Percentiles rank a stretch among this genome's conserved stretches.
These are phyloP conservation scores for Botia kubotai DNA, from an alignment of 2,797 vertebrate genomes.

Conservation along the genomic window DNA sequence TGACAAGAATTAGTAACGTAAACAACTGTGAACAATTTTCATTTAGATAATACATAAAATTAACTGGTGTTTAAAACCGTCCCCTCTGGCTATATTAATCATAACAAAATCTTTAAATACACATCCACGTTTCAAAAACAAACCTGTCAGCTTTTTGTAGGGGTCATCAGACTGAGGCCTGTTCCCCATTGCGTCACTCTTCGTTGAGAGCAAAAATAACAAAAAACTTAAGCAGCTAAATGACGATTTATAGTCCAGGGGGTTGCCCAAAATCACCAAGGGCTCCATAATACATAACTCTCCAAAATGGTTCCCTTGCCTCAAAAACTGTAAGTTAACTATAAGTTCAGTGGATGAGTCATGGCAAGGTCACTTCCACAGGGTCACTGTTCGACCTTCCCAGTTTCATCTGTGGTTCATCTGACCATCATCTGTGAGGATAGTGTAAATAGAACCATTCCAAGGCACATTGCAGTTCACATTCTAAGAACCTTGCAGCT, in stretches of 20 bases:
- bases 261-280: constrained; percentile 37
- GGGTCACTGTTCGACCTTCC: background rate
- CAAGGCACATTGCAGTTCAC: background rate
- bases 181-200: background rate
- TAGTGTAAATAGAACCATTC: constrained; percentile 6
- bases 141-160: constrained; percentile 9
- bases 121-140: constrained; percentile 6
- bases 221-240: constrained; percentile 28
- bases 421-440: constrained; percentile 5
- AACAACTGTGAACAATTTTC: constrained; percentile 50
- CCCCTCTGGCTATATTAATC: background rate
- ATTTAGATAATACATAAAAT: constrained; percentile 13
- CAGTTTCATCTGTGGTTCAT: constrained; percentile 2
- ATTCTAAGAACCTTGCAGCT: background rate
- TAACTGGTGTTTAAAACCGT: constrained; percentile 24
- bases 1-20: constrained; percentile 24
- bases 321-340: too few relatives aligned
- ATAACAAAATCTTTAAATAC: constrained; percentile 8
- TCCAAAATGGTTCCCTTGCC: constrained; percentile 43
- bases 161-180: constrained; percentile 24
- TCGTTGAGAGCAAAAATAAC: constrained; percentile 47
- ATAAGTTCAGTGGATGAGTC: constrained; percentile 18
- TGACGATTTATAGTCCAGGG: constrained; percentile 44
- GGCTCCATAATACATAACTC: constrained; percentile 48
- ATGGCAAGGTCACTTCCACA: constrained; percentile 26